Evolutionary conservation across 2,797 vertebrate genomes (phyloP).

Genomic region (Chelonia mydas): DNA sequence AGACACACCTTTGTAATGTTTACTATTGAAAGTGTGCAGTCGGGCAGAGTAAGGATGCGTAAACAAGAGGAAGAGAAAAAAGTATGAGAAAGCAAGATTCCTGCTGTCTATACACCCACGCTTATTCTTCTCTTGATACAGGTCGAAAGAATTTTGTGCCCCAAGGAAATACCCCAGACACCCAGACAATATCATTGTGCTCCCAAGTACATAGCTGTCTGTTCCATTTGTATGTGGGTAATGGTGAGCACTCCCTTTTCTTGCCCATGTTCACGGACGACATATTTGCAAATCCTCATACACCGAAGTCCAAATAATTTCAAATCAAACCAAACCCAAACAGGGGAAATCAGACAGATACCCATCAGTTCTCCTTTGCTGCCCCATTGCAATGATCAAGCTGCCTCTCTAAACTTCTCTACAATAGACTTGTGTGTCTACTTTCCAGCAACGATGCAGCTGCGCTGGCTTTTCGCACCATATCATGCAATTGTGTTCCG

Average conservation of each 20-base stretch:
- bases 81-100: background rate
- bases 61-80: background rate
- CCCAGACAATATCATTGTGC: no score
- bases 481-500: background rate
- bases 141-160: background rate
- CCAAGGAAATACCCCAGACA: background rate
- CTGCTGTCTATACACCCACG: background rate
- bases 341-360: background rate
- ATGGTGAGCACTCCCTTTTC: background rate
- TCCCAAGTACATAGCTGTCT: background rate
- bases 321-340: background rate
- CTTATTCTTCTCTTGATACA: background rate
- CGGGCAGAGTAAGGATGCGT: background rate
- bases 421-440: background rate
- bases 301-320: background rate
- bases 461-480: background rate
- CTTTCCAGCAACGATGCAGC: background rate
- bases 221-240: background rate
- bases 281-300: background rate
- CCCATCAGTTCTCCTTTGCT: background rate
- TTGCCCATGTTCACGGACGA: background rate
- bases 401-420: accelerated
- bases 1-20: accelerated
- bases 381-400: background rate
- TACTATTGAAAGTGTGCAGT: background rate